Evolutionary conservation across 2,113 vertebrate species (phyloP), one percentile per base, ranked within the genome.

Genomic region (Poeciliopsis turrubarensis): DNA sequence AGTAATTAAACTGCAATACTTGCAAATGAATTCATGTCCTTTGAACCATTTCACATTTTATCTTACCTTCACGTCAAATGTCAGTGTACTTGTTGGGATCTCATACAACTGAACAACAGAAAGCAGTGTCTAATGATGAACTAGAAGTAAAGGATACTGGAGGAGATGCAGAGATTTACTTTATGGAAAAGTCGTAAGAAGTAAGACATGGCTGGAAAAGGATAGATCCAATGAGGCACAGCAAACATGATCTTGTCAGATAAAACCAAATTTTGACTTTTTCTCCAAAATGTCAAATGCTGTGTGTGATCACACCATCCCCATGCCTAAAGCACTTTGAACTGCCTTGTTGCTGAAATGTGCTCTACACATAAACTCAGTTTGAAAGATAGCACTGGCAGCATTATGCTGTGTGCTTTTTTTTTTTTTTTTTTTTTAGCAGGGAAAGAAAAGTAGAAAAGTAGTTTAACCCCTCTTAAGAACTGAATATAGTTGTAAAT

Each of bases 1-100:
- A 26, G 47, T 54, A 60, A 4, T 73, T 72, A 15, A 77, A 62
- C 76, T 61, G 70, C 17, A 10, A 25, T 75, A 26, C n/a, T 54
- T 60, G 19, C 25, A 32, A 25, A 3, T 7, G 15, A 25, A 54
- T 54, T 54, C 2, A 25, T 54, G 17, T 19, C 47, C 47, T 19
- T 22, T 51, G 15, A 51, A 51, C 47, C 15, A 6, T 25, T 44
- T 44, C 5, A 44, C 4, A 15, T 44, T 44, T 54, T 54, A 54
- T 7, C 7, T 19, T 19, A 51, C 6, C 3, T 17, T 19, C 7
- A 25, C 1, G 5, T 5, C 19, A 25, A 54, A 54, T 19, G 47
- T 19, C 19, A 25, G 9, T 54, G 47, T 5, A 7, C 17, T 2
- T 54, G 15, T 54, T 54, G 5, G 41, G 22, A 54, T 54, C 25